Percentiles rank a stretch among this genome's conserved stretches.
Conservation (phyloP, 2,797 vertebrate genomes). For the Gambusia yucatana region DNA sequence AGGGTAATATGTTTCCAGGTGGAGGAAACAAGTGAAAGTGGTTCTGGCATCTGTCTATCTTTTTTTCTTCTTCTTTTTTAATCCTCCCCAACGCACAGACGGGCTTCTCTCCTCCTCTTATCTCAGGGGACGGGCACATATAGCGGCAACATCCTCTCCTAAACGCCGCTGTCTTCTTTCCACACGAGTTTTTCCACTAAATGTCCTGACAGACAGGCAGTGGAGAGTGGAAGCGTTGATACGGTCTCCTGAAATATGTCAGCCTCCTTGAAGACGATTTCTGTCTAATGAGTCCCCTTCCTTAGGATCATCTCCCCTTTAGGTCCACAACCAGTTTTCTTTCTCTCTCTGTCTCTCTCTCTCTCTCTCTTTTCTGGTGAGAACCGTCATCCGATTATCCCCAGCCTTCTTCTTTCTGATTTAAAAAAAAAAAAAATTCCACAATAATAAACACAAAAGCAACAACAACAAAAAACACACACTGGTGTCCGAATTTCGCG, state of each 20-base stretch:
- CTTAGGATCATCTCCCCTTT: constrained; percentile 45
- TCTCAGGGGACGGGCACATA: constrained; percentile 53
- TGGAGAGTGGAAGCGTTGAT: constrained; percentile 23
- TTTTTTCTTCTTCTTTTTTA: not conserved
- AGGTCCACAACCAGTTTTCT: constrained; percentile 37
- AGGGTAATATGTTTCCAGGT: constrained; percentile 42
- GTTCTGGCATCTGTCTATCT: constrained; percentile 22
- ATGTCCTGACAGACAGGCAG: constrained; percentile 16
- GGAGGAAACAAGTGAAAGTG: constrained; percentile 65
- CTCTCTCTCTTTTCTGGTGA: constrained; percentile 3
- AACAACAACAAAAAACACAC: not conserved
- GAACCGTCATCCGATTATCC: constrained; percentile 17
- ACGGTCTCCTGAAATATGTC: constrained; percentile 39
- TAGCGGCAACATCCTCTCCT: constrained; percentile 47
- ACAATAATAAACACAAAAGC: not conserved
- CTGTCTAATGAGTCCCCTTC: constrained; percentile 42
- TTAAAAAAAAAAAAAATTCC: not conserved
- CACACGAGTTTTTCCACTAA: not conserved
- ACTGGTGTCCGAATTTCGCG: constrained; percentile 36
- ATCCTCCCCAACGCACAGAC: constrained; percentile 1
- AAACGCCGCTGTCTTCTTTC: constrained; percentile 12
- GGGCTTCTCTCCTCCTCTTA: constrained; percentile 43
- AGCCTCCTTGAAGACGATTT: constrained; percentile 37
- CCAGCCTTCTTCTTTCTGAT: constrained; percentile 19
- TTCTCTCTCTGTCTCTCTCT: not conserved